phyloP scores from a whole-genome alignment of 53 echinoderm and acorn worm genomes.

The Apostichopus leukothele region DNA sequence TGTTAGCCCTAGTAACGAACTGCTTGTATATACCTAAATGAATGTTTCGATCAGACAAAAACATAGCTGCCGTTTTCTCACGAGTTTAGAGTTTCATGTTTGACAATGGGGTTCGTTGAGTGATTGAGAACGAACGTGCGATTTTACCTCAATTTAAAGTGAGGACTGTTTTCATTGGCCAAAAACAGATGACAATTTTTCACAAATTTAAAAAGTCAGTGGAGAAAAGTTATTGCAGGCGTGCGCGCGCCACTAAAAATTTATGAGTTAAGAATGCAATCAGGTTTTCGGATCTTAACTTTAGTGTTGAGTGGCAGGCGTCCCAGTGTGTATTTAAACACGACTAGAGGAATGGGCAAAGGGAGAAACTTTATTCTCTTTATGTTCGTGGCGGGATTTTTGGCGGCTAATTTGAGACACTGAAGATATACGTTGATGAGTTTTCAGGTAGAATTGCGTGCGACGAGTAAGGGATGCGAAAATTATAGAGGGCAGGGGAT shows the following conservation, averaged over 20 bases:
- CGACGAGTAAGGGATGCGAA: neutral
- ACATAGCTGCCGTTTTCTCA: slow-evolving; percentile 1
- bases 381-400: neutral
- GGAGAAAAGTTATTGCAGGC: slow-evolving; percentile 9
- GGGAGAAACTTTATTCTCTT: neutral
- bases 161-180: no score
- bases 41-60: slow-evolving; percentile 16
- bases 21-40: neutral
- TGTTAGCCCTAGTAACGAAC: slow-evolving; percentile 27
- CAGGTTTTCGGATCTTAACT: neutral
- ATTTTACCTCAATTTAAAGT: no score
- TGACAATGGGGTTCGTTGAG: no score
- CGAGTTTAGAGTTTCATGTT: neutral
- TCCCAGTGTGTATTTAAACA: neutral
- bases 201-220: neutral
- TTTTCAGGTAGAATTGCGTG: no score
- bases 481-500: neutral
- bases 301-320: neutral
- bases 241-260: slow-evolving; percentile 19
- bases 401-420: slow-evolving; percentile 21
- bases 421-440: no score
- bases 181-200: neutral
- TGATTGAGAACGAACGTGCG: no score
- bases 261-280: slow-evolving; percentile 21
- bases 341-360: slow-evolving; percentile 9